Base-by-base conservation (phyloP, 37 sponge, comb jelly and placozoan species). In the Theonella swinhoei region DNA sequence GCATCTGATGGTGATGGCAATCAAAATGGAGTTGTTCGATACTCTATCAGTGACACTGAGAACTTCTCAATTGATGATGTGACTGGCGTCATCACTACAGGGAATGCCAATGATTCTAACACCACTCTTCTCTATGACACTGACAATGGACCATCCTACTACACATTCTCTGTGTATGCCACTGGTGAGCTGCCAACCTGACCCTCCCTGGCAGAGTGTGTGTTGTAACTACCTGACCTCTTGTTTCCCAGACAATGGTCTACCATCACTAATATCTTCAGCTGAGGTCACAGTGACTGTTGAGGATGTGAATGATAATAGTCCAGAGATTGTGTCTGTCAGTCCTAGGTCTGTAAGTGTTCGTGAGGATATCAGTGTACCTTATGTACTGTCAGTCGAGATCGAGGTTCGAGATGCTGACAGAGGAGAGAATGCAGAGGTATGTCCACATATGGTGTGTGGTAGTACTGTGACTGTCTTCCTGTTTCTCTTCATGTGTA, bases 371-470 rank as follows among this genome's bases (percentile, higher is more conserved):
- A 9, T 25, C 19, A 20, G 74, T 25, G 34, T 32, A 4, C 37
- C 42, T 23, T 39, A 59, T n/a, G 47, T 80, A 34, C 43, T 87
- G 11, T 64, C 65, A 0, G 62, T 3, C 2, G 68, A 74, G 8
- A 39, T 47, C 54, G 14, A 9, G 33, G 87, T 80, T 47, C 64
- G 5, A 38, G 87, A 87, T 73, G 29, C 4, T 28, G 87, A 87
- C 70, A 64, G 54, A 23, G 76, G 60, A 7, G 33, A 30, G 36
- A 87, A 87, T 87, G 87, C 66, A 61, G 24, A 66, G 75, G 87
- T 87, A 62, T 39, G 73, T 20, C 7, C 32, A 30, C 29, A 20
- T 35, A 24, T 36, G 8, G 35, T 5, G 11, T 29, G 39, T 72
- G n/a, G 7, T 67, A 22, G 7, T 7, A 7, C 33, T 67, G 33